Conservation (phyloP, 2,113 vertebrate genomes). For the Ardeotis arabs region DNA sequence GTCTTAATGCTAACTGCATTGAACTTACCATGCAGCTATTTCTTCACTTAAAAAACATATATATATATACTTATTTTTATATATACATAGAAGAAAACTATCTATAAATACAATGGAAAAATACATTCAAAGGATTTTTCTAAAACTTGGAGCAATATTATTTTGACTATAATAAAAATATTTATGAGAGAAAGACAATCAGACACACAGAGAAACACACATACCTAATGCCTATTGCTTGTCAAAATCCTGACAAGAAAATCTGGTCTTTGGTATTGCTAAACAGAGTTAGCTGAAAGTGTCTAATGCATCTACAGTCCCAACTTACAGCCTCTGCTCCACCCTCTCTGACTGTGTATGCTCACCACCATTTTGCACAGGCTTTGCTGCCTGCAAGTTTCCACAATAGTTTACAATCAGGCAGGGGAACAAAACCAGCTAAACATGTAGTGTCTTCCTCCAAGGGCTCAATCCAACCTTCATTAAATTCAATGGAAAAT, state of each 20-base stretch:
- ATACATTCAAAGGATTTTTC: slow-evolving; percentile 65
- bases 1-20: background rate
- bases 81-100: slow-evolving; percentile 40
- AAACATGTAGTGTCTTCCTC: background rate
- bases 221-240: background rate
- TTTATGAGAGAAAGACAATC: background rate
- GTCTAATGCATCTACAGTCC: background rate
- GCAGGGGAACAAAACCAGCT: background rate
- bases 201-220: background rate
- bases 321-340: background rate
- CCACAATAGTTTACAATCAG: background rate
- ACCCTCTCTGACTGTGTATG: background rate
- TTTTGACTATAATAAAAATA: slow-evolving; percentile 44
- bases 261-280: slow-evolving; percentile 68
- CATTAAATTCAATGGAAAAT: background rate
- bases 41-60: slow-evolving; percentile 50
- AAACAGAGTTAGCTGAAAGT: slow-evolving; percentile 27
- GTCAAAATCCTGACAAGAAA: slow-evolving; percentile 48
- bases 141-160: slow-evolving; percentile 53
- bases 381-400: background rate
- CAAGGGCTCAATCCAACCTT: background rate
- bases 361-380: background rate
- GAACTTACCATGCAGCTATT: background rate
- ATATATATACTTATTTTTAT: background rate
- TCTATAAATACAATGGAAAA: slow-evolving; percentile 63